Evolutionary conservation across 2,888 invertebrate species (phyloP).

Genomic region (Drosophila falleni): DNA sequence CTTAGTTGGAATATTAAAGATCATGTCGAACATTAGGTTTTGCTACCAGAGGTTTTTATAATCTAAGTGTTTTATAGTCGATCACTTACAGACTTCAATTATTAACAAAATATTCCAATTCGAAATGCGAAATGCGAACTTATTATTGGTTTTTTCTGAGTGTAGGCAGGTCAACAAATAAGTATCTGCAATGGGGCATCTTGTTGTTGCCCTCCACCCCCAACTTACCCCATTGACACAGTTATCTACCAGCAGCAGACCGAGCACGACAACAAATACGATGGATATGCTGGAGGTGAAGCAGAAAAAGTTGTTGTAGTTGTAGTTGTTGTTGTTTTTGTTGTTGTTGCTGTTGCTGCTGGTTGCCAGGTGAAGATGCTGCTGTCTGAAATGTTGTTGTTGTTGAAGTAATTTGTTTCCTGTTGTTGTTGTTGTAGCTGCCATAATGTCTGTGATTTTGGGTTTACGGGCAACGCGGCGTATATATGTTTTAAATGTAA

Average conservation of each 20-base stretch:
- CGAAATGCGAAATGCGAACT: no score
- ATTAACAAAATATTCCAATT: no score
- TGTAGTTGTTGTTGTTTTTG: slow-evolving; percentile 25
- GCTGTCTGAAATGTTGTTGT: slow-evolving; percentile 37
- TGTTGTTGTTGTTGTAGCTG: slow-evolving; percentile 62
- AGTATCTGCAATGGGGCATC: slow-evolving; percentile 19
- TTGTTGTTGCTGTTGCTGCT: slow-evolving; percentile 30
- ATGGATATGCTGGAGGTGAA: slow-evolving; percentile 59
- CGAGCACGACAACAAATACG: slow-evolving; percentile 72
- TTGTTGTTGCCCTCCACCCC: slow-evolving; percentile 23
- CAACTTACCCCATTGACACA: slow-evolving; percentile 86
- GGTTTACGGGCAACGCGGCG: slow-evolving; percentile 54
- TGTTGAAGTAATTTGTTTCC: slow-evolving; percentile 66
- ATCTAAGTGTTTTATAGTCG: no score
- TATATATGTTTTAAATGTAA: slow-evolving; percentile 78
- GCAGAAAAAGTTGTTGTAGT: slow-evolving; percentile 44
- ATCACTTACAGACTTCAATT: no score
- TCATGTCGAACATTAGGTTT: no score
- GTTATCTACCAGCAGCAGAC: slow-evolving; percentile 83
- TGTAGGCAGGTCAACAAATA: slow-evolving; percentile 22
- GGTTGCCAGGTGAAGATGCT: slow-evolving; percentile 65
- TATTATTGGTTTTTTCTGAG: no score
- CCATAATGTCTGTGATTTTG: slow-evolving; percentile 77
- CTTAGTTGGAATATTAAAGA: no score
- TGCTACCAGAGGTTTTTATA: no score